Evolutionary conservation across 2,888 invertebrate species (phyloP).

Genomic region (Volucella zonaria): DNA sequence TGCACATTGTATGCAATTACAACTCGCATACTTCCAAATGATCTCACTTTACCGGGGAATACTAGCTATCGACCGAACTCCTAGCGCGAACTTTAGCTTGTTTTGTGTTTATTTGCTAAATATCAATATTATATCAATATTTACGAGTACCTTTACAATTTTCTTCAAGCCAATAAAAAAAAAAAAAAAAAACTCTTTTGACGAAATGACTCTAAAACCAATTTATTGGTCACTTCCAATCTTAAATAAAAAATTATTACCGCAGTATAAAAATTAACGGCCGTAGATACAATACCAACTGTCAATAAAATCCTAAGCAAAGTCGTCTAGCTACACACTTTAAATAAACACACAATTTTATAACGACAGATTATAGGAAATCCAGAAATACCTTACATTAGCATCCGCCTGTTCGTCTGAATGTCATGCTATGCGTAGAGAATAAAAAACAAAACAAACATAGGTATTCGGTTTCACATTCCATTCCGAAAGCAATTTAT

Average conservation of each 20-base stretch:
- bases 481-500: no score
- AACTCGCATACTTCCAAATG: no score
- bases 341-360: conserved; percentile 29
- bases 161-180: conserved; percentile 15
- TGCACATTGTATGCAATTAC: no score
- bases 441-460: no score
- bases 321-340: neutral
- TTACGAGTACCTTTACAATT: conserved; percentile 4
- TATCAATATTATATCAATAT: neutral
- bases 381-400: conserved; percentile 20
- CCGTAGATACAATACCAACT: neutral
- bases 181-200: conserved; percentile 32
- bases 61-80: no score
- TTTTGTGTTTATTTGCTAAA: no score
- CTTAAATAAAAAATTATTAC: conserved; percentile 6
- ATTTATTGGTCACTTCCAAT: neutral
- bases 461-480: no score
- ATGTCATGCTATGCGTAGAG: conserved; percentile 13
- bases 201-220: conserved; percentile 5
- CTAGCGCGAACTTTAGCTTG: no score
- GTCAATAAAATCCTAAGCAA: no score
- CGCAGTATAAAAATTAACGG: conserved; percentile 2
- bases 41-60: no score
- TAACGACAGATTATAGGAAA: conserved; percentile 10
- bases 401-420: conserved; percentile 4